Evolutionary conservation across 2,888 invertebrate species (phyloP).

Genomic region (Lochmaea capreae): DNA sequence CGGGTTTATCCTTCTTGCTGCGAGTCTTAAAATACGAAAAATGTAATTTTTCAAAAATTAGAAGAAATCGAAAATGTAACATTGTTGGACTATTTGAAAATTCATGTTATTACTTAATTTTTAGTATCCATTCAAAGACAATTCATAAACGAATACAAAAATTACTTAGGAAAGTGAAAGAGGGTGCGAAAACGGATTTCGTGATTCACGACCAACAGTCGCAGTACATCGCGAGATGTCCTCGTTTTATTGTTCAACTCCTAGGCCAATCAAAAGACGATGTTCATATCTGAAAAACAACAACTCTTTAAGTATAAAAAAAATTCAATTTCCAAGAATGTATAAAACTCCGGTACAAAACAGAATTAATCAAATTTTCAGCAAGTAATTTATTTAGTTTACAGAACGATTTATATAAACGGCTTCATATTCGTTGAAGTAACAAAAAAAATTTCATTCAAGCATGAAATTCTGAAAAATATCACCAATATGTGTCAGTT

Average conservation of each 20-base stretch:
- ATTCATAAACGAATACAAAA: slow-evolving; percentile 1
- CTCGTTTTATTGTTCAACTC: slow-evolving; percentile 17
- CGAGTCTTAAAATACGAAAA: neutral
- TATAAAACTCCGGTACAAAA: too few relatives aligned
- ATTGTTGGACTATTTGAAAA: slow-evolving; percentile 20
- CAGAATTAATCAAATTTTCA: too few relatives aligned
- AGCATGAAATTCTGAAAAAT: too few relatives aligned
- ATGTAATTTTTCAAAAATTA: slow-evolving; percentile 2
- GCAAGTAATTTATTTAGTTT: too few relatives aligned
- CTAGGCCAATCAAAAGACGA: neutral
- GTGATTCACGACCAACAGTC: slow-evolving; percentile 16
- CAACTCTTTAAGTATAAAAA: neutral
- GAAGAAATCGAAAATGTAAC: neutral
- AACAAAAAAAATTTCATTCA: too few relatives aligned
- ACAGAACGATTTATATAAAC: too few relatives aligned
- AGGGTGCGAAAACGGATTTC: neutral
- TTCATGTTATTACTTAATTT: slow-evolving; percentile 30
- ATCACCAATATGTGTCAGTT: too few relatives aligned
- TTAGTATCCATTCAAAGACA: slow-evolving; percentile 35
- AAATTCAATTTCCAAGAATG: neutral
- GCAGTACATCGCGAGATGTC: slow-evolving; percentile 5
- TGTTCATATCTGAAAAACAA: neutral
- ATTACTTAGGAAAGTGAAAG: slow-evolving; percentile 2
- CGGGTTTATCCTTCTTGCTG: too few relatives aligned
- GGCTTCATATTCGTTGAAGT: too few relatives aligned